These are phyloP conservation scores for Ceratosolen solmsi DNA, from an alignment of 1,140 invertebrate species.

Conservation along the genomic window DNA sequence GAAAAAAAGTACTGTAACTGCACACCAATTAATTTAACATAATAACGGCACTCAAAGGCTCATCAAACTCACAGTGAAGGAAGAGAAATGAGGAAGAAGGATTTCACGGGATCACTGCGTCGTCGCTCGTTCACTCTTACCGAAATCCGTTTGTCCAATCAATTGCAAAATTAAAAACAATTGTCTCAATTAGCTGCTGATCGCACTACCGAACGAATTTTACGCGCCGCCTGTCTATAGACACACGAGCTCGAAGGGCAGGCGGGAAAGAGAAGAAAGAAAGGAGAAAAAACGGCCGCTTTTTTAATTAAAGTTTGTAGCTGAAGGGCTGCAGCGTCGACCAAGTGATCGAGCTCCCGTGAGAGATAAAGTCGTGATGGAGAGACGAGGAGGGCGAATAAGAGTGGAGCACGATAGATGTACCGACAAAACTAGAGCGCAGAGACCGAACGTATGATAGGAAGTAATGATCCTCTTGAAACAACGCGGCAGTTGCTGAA, in stretches of 20 bases:
- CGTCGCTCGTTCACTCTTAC: constrained; percentile 20
- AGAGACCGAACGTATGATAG: constrained; percentile 30
- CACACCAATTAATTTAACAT: not conserved
- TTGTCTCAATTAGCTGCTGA: constrained; percentile 39
- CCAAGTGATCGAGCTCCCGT: constrained; percentile 23
- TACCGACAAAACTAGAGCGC: constrained; percentile 29
- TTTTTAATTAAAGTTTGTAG: constrained; percentile 69
- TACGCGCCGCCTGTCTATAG: not conserved
- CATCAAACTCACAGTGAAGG: not conserved
- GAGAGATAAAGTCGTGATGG: constrained; percentile 33
- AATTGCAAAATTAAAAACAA: constrained; percentile 48
- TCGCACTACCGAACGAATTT: constrained; percentile 36
- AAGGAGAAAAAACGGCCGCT: constrained; percentile 44
- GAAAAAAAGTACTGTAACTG: not conserved
- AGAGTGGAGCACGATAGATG: not conserved
- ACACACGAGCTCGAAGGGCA: constrained; percentile 1
- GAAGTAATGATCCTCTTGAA: constrained; percentile 42
- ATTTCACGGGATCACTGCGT: not conserved
- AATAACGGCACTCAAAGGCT: not conserved
- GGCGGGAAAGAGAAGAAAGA: not conserved
- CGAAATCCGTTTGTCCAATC: constrained; percentile 23
- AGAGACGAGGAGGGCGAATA: not conserved
- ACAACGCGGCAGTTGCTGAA: not conserved
- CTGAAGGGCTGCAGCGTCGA: constrained; percentile 52
- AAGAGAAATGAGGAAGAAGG: not conserved